Percentiles rank a stretch among this genome's conserved stretches.
phyloP scores from a whole-genome alignment of 2,888 invertebrate species.

The Rotaria magnacalcarata region DNA sequence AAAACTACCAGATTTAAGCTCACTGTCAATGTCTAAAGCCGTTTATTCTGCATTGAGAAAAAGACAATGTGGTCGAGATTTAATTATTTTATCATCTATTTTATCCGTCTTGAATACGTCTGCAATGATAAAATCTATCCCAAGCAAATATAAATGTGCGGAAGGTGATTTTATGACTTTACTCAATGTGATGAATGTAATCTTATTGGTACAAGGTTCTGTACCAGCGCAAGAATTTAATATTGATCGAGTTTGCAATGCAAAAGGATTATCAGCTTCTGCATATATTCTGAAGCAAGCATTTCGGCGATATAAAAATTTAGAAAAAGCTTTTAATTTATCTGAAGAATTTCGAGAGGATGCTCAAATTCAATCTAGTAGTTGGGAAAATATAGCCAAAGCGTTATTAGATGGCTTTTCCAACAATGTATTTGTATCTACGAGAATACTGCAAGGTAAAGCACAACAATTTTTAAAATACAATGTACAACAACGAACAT shows the following conservation, averaged over 20 bases:
- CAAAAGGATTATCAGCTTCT: not conserved
- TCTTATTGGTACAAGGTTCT: not conserved
- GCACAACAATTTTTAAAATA: not conserved
- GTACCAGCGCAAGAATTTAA: not conserved
- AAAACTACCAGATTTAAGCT: slow-evolving; percentile 21
- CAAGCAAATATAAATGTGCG: not conserved
- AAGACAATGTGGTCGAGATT: not conserved
- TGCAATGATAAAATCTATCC: not conserved
- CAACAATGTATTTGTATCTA: not conserved
- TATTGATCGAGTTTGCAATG: not conserved
- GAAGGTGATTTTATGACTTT: slow-evolving; percentile 27
- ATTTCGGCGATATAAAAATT: not conserved
- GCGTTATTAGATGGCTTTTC: not conserved
- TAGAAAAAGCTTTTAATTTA: not conserved
- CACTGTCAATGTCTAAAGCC: not conserved
- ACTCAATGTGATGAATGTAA: not conserved
- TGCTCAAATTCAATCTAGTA: not conserved
- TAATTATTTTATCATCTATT: not conserved
- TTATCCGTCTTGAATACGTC: not conserved
- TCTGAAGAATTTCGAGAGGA: not conserved
- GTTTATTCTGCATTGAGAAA: not conserved
- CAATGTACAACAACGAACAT: not conserved
- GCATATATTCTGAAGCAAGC: not conserved
- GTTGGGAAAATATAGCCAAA: slow-evolving; percentile 23
- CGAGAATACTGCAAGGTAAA: not conserved